These are phyloP conservation scores for Bagarius yarrelli DNA, from an alignment of 2,113 vertebrate genomes.

Conservation along the genomic window DNA sequence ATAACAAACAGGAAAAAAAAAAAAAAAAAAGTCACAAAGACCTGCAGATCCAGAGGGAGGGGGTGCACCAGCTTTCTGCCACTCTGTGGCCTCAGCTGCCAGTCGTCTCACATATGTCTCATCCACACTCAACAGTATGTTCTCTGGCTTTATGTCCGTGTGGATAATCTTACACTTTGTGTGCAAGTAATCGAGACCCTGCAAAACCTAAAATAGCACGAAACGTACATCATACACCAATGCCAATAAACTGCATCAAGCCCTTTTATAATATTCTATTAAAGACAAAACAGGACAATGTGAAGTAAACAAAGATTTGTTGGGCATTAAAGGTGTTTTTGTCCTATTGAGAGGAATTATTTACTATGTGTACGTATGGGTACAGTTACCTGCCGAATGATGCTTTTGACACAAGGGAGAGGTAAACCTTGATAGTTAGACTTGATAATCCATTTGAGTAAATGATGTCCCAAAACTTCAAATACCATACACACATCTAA, in stretches of 20 bases:
- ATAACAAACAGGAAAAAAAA: not conserved
- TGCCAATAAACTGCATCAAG: not conserved
- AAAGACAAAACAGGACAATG: not conserved
- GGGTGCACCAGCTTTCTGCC: conserved; percentile 93
- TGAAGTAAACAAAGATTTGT: not conserved
- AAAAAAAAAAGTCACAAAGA: conserved; percentile 47
- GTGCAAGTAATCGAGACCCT: conserved; percentile 95
- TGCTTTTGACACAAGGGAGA: conserved; percentile 91
- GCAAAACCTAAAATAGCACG: conserved; percentile 78
- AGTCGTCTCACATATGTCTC: conserved; percentile 88
- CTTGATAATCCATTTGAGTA: conserved; percentile 99
- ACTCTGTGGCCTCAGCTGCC: conserved; percentile 94
- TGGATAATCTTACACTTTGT: conserved; percentile 96
- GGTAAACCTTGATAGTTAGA: conserved; percentile 98
- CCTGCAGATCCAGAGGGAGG: conserved; percentile 96
- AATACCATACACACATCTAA: conserved; percentile 98
- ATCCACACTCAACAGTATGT: conserved; percentile 91
- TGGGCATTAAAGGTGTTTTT: not conserved
- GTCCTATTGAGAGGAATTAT: not conserved
- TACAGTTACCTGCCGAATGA: conserved; percentile 84
- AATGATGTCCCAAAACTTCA: conserved; percentile 95
- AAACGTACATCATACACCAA: not conserved
- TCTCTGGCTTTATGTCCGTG: conserved; percentile 97
- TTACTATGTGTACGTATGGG: not conserved
- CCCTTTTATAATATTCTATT: not conserved